Base-by-base conservation (phyloP, 2,888 invertebrate genomes). In the Sarcophaga caerulescens region DNA sequence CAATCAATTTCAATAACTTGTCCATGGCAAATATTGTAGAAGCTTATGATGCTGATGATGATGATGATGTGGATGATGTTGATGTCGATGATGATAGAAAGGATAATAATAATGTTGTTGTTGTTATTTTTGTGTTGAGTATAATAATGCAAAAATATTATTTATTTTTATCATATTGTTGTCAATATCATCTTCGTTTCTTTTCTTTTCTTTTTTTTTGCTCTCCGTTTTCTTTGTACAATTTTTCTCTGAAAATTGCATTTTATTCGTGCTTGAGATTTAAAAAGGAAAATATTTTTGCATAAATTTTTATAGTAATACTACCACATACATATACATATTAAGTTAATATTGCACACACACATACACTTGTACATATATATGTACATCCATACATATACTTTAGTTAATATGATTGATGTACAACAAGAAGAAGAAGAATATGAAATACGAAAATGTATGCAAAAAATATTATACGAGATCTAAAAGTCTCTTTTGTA, bases 301-400 rank as follows among this genome's bases (percentile, higher is more conserved):
- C 52, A 78, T 59, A 70, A 63, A 78, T 78, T 78, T 17, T 70
- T 52, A 52, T 23, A 35, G 70, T 70, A 70, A 69, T 78, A 52
- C 17, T 52, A 17, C 12, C 17, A 52, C 52, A 52, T 52, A 17
- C 52, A 47, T 47, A 35, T 35, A 45, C n/a, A 68, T 65, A 75
- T 66, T 60, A 75, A 66, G 14, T 52, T 75, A 57, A 75, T 35
- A 19, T 35, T 35, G 35, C 6, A 1, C 35, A 35, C 35, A 1
- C 35, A 35, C 6, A 35, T 6, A 35, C n/a, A n/a, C n/a, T n/a
- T n/a, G n/a, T 6, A 35, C 35, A 35, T 2, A 65, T 6, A 65
- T 12, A 14, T 35, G 19, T 65, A 14, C 25, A 52, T n/a, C 8
- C 10, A 62, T n/a, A 71, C 35, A 35, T 35, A 35, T 35, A 4